Conservation (phyloP, 1,140 invertebrate genomes). For the Radopholus similis region DNA sequence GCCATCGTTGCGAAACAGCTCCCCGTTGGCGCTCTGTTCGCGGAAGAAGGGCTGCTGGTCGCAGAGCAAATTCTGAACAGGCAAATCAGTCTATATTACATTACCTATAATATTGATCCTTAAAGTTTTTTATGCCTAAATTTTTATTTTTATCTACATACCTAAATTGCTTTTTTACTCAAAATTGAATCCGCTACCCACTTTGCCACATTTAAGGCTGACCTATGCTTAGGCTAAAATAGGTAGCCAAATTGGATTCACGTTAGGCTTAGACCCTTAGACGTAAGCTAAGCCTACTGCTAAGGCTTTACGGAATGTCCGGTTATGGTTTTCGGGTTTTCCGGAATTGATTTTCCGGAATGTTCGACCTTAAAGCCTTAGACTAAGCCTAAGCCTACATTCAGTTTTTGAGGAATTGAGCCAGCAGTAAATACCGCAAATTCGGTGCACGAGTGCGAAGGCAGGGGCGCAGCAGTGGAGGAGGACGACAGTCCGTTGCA, state of each 20-base stretch:
- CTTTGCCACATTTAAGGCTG: neutral
- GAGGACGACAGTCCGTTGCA: no score
- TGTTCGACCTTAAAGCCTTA: no score
- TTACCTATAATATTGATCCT: neutral
- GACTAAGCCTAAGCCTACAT: no score
- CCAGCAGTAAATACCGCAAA: slow-evolving; percentile 47
- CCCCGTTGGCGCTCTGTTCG: slow-evolving; percentile 45
- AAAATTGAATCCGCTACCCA: no score
- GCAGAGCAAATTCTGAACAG: neutral
- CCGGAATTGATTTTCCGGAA: neutral
- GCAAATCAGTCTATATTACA: neutral
- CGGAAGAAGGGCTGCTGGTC: slow-evolving; percentile 35
- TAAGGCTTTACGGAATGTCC: neutral
- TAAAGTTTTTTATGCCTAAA: neutral
- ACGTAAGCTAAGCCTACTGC: neutral
- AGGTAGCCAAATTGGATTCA: no score
- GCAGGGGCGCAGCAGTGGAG: neutral
- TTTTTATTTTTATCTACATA: no score
- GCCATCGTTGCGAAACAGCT: slow-evolving; percentile 46
- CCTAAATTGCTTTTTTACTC: no score
- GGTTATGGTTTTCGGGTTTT: neutral
- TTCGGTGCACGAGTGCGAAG: slow-evolving; percentile 44
- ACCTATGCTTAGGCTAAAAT: no score
- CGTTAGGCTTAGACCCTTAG: no score
- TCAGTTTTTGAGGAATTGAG: neutral